A percentile compares a stretch with the other conserved stretches of the same genome.
phyloP scores from a whole-genome alignment of 2,888 invertebrate genomes.

The Caenorhabditis sp. region DNA sequence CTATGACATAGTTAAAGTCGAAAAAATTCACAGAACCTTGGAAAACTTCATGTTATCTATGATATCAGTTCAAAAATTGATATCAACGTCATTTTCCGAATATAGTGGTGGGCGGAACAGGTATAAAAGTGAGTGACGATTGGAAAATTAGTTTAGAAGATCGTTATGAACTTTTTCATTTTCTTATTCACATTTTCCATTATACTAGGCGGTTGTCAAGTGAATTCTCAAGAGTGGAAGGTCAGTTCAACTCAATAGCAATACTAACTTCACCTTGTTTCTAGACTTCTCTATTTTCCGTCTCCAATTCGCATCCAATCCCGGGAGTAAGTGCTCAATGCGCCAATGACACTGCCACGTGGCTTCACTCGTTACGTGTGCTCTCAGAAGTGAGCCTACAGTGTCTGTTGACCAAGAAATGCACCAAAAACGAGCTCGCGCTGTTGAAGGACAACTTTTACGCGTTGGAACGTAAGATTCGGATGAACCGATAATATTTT shows the following conservation, averaged over 20 bases:
- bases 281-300: not conserved
- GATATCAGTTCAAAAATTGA: too few species aligned
- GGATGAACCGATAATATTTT: too few species aligned
- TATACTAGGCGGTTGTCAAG: not conserved
- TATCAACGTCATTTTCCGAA: not conserved
- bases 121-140: not conserved
- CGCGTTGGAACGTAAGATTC: slow-evolving; percentile 34
- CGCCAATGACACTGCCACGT: slow-evolving; percentile 27
- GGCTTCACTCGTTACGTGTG: slow-evolving; percentile 18
- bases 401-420: slow-evolving; percentile 35
- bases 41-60: too few species aligned
- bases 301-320: not conserved
- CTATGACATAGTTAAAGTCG: too few species aligned
- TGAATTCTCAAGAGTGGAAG: slow-evolving; percentile 4
- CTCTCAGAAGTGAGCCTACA: slow-evolving; percentile 9
- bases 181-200: not conserved
- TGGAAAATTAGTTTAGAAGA: not conserved
- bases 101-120: not conserved
- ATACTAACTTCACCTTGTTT: not conserved
- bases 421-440: slow-evolving; percentile 10
- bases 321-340: slow-evolving; percentile 18
- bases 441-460: slow-evolving; percentile 37
- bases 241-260: not conserved
- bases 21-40: too few species aligned
- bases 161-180: slow-evolving; percentile 1